Evolutionary conservation across 2,888 invertebrate genomes (phyloP), one percentile per base, ranked within the genome.

Genomic region (Nebria brevicollis): DNA sequence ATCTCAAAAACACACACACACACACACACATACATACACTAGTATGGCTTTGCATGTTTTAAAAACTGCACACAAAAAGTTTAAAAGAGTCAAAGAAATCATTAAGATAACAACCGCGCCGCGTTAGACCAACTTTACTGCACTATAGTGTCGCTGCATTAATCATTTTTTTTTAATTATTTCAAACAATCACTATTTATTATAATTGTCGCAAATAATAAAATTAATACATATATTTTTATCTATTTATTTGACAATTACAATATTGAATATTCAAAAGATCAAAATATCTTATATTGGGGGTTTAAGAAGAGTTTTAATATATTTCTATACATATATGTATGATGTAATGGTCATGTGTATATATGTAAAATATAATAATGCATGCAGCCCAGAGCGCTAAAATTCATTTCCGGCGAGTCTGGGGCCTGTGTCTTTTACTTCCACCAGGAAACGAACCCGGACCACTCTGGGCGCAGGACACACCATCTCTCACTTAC

Each of bases 21-120:
- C 54, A 54, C 54, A 54, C 54, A 11, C 8, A 54, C 54, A 54
- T 5, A 54, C 54, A 54, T 5, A 54, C 11, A 54, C 54, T 7
- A 34, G 34, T 54, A 13, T 54, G 54, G 54, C 54, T 54, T 54
- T 54, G 54, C 54, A 54, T 54, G 54, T 54, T 54, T 54, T 54
- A 54, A 54, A 54, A 54, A 54, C 11, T 54, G 54, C 54, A 54
- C 54, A 54, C 54, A 54, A 54, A 54, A 54, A 54, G 13, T 8
- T 54, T 54, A 54, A 54, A 54, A 54, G 54, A 54, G 54, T 54
- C 54, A 54, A 54, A 54, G 54, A 54, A 54, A 54, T 54, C 54
- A 54, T 54, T 54, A 54, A 54, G 54, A 54, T 54, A 54, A 54
- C 54, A 8, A 54, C 54, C 54, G 54, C 54, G 54, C 54, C 13